Base-by-base conservation (phyloP, 2,113 vertebrate genomes). In the Oxygymnocypris stewartii region DNA sequence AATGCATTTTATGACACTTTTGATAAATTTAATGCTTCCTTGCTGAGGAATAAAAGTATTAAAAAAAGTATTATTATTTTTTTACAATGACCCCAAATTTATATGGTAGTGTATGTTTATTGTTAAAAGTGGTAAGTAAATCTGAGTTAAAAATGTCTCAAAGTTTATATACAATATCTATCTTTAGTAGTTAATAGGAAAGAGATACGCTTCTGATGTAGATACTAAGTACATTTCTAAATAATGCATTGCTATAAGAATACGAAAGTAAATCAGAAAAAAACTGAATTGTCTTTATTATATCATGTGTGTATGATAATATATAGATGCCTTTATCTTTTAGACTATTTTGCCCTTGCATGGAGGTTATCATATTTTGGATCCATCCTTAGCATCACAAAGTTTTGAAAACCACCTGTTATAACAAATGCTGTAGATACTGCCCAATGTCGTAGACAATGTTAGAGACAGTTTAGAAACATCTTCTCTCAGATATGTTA, bases 401-500 rank as follows among this genome's bases (percentile, higher is more conserved):
- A 42, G 69, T 74, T 74, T 74, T n/a, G 69, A n/a, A 42, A 74
- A n/a, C 69, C 20, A n/a, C 14, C 37, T 79, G 20, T 18, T 80
- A 42, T 42, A 25, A 6, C 57, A 80, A 78, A 61, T 42, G 35
- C 54, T 4, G 23, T 61, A 61, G 57, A 80, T 25, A 40, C 23
- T 42, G 35, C 78, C 7, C 2, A 42, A 14, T 1, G 18, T 35
- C 25, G 28, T 25, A 40, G 18, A 73, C 47, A 84, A 42, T 25
- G 31, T 73, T 73, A 73, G 6, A 73, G 73, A 37, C 81, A 31
- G 47, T 84, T 74, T 37, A 37, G 57, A 82, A 10, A 67, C 28
- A 4, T 84, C 51, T 63, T 79, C 51, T 83, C 82, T 76, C 67
- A 74, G 44, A 87, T 82, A 73, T n/a, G 37, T 86, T 76, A 87